These are phyloP conservation scores for Epinephelus cyanopodus DNA, from an alignment of 2,113 vertebrate species.

Conservation along the genomic window DNA sequence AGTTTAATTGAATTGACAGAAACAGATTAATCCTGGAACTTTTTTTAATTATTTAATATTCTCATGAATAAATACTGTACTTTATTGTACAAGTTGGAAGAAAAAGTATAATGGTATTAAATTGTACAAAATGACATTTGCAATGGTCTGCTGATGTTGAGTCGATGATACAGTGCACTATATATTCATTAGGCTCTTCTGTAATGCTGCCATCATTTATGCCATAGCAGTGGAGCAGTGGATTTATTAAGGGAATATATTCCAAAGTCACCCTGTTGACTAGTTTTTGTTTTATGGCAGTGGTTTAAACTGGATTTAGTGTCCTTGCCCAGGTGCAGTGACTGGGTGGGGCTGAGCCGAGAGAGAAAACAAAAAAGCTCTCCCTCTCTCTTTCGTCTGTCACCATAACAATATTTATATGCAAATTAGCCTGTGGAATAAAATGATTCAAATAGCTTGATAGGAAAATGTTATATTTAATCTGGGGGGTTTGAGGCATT, in stretches of 20 bases:
- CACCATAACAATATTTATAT: constrained; percentile 48
- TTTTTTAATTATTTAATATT: constrained; percentile 40
- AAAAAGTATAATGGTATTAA: constrained; percentile 19
- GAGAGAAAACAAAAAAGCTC: constrained; percentile 38
- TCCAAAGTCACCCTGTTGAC: constrained; percentile 34
- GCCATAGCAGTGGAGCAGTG: not conserved
- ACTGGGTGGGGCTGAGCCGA: constrained; percentile 13
- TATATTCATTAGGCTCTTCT: constrained; percentile 33
- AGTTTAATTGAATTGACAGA: constrained; percentile 58
- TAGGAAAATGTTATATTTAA: constrained; percentile 56
- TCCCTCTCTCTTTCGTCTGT: not conserved
- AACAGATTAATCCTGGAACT: constrained; percentile 38
- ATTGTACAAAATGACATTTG: constrained; percentile 22
- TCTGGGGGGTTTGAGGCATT: constrained; percentile 35
- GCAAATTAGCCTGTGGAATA: constrained; percentile 54
- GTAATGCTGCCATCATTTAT: constrained; percentile 20
- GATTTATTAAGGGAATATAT: constrained; percentile 37
- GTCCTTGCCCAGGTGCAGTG: constrained; percentile 31
- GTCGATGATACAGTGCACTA: constrained; percentile 9
- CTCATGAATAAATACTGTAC: constrained; percentile 18
- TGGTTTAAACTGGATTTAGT: constrained; percentile 42
- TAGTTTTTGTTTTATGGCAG: constrained; percentile 32
- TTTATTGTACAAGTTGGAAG: constrained; percentile 19
- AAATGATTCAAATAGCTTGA: constrained; percentile 49
- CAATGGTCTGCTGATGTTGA: constrained; percentile 18